These are phyloP conservation scores for Dicaeum eximium DNA, from an alignment of 2,113 vertebrate species.

Conservation along the genomic window DNA sequence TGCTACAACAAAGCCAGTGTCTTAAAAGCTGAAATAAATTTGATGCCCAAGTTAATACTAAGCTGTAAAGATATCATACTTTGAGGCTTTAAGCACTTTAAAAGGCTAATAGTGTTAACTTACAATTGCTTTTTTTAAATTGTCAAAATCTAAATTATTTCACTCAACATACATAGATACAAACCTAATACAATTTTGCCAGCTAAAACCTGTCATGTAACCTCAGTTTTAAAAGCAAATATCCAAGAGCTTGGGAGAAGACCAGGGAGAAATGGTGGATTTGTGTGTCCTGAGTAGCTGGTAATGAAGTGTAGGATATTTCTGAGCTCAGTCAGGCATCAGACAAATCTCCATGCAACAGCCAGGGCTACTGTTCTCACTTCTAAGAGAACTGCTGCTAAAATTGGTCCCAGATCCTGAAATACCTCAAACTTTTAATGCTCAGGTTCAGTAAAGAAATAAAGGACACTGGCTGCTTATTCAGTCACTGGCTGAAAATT, in stretches of 20 bases:
- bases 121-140: neutral
- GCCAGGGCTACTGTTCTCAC: fast-evolving
- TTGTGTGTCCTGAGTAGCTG: neutral
- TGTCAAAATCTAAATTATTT: neutral
- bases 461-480: neutral
- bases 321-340: neutral
- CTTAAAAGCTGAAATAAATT: neutral
- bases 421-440: neutral
- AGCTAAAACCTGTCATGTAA: neutral
- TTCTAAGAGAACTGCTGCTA: neutral
- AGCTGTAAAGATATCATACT: neutral
- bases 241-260: neutral
- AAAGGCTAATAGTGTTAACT: neutral
- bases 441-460: neutral
- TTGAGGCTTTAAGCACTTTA: neutral
- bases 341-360: neutral
- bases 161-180: neutral
- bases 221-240: neutral
- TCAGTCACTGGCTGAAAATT: neutral
- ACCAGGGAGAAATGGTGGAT: neutral
- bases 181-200: neutral
- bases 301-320: neutral
- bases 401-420: neutral
- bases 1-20: neutral
- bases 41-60: neutral